Percentiles rank a stretch among this genome's conserved stretches.
phyloP scores from a whole-genome alignment of 2,888 invertebrate genomes.

The Aphodius granarius region DNA sequence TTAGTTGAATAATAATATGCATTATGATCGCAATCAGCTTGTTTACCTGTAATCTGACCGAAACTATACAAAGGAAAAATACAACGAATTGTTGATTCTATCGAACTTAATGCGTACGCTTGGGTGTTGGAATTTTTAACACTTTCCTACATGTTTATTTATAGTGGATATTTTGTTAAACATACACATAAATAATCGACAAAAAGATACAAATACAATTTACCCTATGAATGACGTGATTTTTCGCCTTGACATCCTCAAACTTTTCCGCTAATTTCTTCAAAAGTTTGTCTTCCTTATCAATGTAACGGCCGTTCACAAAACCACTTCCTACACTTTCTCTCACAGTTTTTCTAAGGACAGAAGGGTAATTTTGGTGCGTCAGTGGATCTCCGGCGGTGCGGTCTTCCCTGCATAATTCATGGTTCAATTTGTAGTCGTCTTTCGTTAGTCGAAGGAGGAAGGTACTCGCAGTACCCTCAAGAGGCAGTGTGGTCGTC shows the following conservation, averaged over 20 bases:
- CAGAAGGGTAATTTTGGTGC: background rate
- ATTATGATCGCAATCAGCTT: background rate
- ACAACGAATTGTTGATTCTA: background rate
- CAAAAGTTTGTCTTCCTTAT: background rate
- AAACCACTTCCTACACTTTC: background rate
- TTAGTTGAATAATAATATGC: background rate
- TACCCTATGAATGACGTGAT: background rate
- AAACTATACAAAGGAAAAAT: background rate
- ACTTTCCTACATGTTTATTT: too few species aligned
- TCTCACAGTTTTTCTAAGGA: background rate
- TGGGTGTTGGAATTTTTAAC: too few species aligned
- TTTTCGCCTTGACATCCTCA: background rate
- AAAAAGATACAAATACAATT: background rate
- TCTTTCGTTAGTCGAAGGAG: background rate
- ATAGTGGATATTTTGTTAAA: too few species aligned
- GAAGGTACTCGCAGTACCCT: background rate
- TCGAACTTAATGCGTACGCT: background rate
- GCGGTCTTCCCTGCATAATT: background rate
- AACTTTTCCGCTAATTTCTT: conserved; percentile 1
- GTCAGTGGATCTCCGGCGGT: background rate
- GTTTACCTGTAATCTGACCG: background rate
- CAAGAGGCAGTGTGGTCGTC: background rate
- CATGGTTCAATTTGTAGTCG: background rate
- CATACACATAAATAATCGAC: too few species aligned
- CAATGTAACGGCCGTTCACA: background rate